Conservation (phyloP, 2,888 invertebrate genomes). For the Melanargia galathea region DNA sequence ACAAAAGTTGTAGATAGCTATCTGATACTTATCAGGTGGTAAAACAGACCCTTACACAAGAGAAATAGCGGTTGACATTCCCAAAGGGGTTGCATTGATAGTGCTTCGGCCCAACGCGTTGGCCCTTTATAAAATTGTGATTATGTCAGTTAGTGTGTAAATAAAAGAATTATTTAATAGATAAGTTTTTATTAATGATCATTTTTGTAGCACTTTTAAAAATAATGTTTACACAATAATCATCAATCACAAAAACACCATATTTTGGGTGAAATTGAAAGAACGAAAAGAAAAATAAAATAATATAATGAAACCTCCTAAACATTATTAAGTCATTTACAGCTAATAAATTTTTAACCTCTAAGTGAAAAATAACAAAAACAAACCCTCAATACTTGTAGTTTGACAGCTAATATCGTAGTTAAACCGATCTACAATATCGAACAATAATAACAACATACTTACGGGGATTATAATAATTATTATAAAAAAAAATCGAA, state of each 20-base stretch:
- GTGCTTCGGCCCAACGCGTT: neutral
- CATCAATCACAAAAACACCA: constrained; percentile 67
- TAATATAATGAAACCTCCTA: constrained; percentile 58
- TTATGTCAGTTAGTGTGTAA: constrained; percentile 26
- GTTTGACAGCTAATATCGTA: constrained; percentile 56
- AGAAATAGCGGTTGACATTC: neutral
- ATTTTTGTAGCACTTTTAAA: constrained; percentile 76
- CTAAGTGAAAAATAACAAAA: constrained; percentile 70
- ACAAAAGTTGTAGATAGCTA: too few relatives aligned
- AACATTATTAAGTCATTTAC: constrained; percentile 62
- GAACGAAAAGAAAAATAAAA: too few relatives aligned
- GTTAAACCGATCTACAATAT: constrained; percentile 58
- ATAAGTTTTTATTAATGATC: constrained; percentile 80
- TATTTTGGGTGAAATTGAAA: constrained; percentile 54
- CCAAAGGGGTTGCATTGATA: neutral
- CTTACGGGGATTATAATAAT: constrained; percentile 52
- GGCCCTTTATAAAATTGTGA: neutral
- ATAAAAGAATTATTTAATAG: constrained; percentile 58
- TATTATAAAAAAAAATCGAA: constrained; percentile 55
- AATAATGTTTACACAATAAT: constrained; percentile 64
- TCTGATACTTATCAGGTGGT: too few relatives aligned
- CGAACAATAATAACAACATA: constrained; percentile 70
- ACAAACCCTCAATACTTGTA: constrained; percentile 61
- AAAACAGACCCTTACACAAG: too few relatives aligned
- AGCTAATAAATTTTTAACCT: constrained; percentile 62